Conservation (phyloP, 2,888 invertebrate genomes). For the Cotesia congregata region DNA sequence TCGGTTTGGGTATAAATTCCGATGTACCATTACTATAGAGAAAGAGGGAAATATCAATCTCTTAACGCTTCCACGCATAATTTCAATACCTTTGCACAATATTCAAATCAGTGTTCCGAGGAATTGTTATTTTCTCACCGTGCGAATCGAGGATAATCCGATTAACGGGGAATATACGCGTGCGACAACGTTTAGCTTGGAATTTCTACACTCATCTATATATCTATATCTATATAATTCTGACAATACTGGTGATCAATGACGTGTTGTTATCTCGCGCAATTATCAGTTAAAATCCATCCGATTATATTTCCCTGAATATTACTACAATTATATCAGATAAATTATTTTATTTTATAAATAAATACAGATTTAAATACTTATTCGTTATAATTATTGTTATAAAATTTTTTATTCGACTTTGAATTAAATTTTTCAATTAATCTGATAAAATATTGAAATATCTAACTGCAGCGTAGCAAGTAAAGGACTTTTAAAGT, state of each 20-base stretch:
- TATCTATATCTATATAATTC: background rate
- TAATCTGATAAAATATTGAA: no score
- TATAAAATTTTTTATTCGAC: no score
- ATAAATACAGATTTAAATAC: no score
- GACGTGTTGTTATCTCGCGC: background rate
- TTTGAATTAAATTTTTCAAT: no score
- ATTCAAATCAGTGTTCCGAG: background rate
- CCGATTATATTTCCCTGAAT: background rate
- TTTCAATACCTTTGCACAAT: background rate
- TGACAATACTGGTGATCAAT: slow-evolving; percentile 1
- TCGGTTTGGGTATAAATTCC: background rate
- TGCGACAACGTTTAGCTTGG: background rate
- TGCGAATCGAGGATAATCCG: slow-evolving; percentile 11
- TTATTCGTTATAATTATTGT: no score
- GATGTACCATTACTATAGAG: background rate
- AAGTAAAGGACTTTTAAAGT: no score
- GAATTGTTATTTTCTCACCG: slow-evolving; percentile 15
- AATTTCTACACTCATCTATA: slow-evolving; percentile 2
- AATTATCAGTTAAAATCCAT: slow-evolving; percentile 6
- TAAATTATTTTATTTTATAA: background rate
- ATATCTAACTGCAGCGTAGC: no score
- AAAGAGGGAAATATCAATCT: slow-evolving; percentile 6
- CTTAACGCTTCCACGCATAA: slow-evolving; percentile 13
- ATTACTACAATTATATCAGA: background rate
- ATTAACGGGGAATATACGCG: background rate